Evolutionary conservation across 2,797 vertebrate genomes (phyloP).

Genomic region (Xyrichtys novacula): DNA sequence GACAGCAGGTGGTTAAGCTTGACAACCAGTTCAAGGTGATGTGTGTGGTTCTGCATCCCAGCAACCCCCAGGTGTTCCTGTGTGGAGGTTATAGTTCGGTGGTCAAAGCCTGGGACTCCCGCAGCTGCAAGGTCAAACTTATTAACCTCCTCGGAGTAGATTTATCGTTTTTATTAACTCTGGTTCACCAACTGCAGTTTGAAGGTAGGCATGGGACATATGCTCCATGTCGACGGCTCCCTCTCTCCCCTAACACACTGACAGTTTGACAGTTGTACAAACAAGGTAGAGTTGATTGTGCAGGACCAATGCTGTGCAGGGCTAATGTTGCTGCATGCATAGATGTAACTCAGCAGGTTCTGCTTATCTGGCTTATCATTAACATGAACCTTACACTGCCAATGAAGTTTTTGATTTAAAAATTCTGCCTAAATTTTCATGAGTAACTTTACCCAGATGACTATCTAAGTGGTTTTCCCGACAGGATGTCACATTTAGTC

Average conservation of each 20-base stretch:
- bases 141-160: constrained; percentile 53
- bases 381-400: constrained; percentile 43
- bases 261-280: constrained; percentile 6
- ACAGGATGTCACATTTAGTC: constrained; percentile 53
- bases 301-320: constrained; percentile 18
- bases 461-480: constrained; percentile 3
- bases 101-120: constrained; percentile 94
- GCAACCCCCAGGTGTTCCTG: constrained; percentile 88
- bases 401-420: constrained; percentile 70
- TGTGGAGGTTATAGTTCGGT: constrained; percentile 93
- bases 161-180: constrained; percentile 55
- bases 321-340: constrained; percentile 4
- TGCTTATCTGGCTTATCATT: constrained; percentile 44
- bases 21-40: constrained; percentile 91
- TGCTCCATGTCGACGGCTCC: not conserved
- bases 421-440: constrained; percentile 55
- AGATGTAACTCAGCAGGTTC: constrained; percentile 29
- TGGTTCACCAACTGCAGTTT: constrained; percentile 26
- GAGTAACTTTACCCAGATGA: constrained; percentile 30
- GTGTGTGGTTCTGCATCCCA: constrained; percentile 86
- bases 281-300: constrained; percentile 3
- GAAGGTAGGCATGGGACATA: constrained; percentile 22
- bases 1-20: constrained; percentile 85
- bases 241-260: not conserved
- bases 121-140: constrained; percentile 88